phyloP scores from a whole-genome alignment of 2,797 vertebrate genomes.

The Lepus townsendii region DNA sequence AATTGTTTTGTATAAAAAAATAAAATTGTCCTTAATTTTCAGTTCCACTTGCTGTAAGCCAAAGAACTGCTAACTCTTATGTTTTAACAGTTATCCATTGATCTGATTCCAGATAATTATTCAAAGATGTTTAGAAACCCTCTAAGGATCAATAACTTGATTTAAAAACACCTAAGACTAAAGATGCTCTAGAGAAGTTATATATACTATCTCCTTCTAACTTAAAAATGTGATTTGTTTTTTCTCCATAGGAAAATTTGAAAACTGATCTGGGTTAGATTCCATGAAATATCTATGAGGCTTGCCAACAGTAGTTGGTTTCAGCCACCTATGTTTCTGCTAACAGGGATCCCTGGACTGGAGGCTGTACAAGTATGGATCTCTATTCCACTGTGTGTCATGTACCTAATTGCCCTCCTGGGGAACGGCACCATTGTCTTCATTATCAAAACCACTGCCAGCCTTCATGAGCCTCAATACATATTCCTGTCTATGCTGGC shows the following conservation, averaged over 20 bases:
- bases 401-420: slow-evolving; percentile 50
- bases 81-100: background rate
- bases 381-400: slow-evolving; percentile 60
- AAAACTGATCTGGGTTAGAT: background rate
- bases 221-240: background rate
- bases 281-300: background rate
- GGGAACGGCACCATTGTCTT: slow-evolving; percentile 73
- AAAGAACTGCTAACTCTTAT: background rate
- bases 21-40: too few relatives aligned
- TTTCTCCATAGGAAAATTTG: slow-evolving; percentile 4
- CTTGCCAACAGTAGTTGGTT: slow-evolving; percentile 67
- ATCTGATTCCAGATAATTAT: background rate
- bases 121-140: background rate
- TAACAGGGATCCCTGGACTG: slow-evolving; percentile 73
- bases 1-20: too few relatives aligned
- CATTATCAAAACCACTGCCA: slow-evolving; percentile 65
- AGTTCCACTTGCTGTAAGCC: background rate
- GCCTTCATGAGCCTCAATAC: slow-evolving; percentile 78
- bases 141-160: background rate
- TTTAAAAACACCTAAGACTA: background rate
- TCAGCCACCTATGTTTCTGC: slow-evolving; percentile 58
- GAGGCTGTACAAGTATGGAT: slow-evolving; percentile 68
- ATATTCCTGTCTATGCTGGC: slow-evolving; percentile 78
- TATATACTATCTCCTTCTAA: background rate
- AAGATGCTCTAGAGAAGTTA: background rate